Base-by-base conservation (phyloP, 2,113 vertebrate species). In the Melanostigma gelatinosum region DNA sequence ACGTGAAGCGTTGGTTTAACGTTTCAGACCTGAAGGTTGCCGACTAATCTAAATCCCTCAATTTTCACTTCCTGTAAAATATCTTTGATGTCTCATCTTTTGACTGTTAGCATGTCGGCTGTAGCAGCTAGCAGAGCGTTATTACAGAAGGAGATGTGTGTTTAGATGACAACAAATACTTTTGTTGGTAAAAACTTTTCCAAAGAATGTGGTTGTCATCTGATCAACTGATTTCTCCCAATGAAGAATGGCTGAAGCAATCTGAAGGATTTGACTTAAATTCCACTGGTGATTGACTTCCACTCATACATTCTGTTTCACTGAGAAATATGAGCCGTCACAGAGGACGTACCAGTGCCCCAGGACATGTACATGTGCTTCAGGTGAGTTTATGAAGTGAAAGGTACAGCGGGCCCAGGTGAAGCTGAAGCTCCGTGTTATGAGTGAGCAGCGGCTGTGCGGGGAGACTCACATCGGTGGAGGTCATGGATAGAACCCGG, bases 401-500 rank as follows among this genome's bases (percentile, higher is more conserved):
- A 38, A 22, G 66, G n/a, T 2, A 0, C 20, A 0, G 10, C 0
- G 3, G 20, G 50, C 11, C 12, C 42, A 77, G 72, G 54, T 66
- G 68, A 72, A 40, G 6, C 8, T 54, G 3, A 32, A 38, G 54
- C 40, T 12, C 8, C 6, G 0, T 16, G 48, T 38, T 54, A 15
- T 40, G 46, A 27, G 64, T 11, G 50, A 60, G 42, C 64, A 22
- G 67, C 62, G 65, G 80, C 60, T 61, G 6, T 75, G 63, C n/a
- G 12, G 32, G 3, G 40, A 52, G 66, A 96, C 97, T 96, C 91
- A 98, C 98, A 0, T 98, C 96, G 0, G 97, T 97, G 88, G 98
- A 98, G 0, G 97, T 98, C 94, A 98, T 95, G 0, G 96, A 97
- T 74, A 99, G 94, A 83, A 99, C 92, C 22, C 97, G 94, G 92